Evolutionary conservation across 2,888 invertebrate genomes (phyloP).

Genomic region (Hypolimnas misippus): DNA sequence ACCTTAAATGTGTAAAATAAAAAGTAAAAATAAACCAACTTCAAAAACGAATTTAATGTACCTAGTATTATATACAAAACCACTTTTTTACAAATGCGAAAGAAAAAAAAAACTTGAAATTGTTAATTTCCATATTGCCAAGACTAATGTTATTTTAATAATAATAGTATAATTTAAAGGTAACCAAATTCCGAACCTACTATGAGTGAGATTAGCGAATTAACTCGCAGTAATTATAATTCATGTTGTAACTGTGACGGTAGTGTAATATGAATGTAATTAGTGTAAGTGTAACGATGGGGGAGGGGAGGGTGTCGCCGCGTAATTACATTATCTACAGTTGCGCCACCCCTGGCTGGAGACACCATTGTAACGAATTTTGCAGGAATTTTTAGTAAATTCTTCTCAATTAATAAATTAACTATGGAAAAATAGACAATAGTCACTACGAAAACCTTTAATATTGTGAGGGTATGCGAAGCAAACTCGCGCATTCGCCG

Average conservation of each 20-base stretch:
- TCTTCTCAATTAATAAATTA: too few species aligned
- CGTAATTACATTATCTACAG: slow-evolving; percentile 23
- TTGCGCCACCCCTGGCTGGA: slow-evolving; percentile 7
- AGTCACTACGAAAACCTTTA: too few species aligned
- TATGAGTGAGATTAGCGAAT: slow-evolving; percentile 1
- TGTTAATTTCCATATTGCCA: too few species aligned
- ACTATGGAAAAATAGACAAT: too few species aligned
- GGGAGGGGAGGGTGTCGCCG: neutral
- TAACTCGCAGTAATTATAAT: slow-evolving; percentile 11
- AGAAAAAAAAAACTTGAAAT: neutral
- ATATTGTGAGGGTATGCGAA: too few species aligned
- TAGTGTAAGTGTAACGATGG: slow-evolving; percentile 23
- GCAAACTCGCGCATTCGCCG: too few species aligned
- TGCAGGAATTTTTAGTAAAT: neutral
- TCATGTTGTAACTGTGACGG: slow-evolving; percentile 9
- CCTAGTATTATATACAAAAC: too few species aligned
- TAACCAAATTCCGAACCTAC: neutral
- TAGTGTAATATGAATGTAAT: slow-evolving; percentile 17
- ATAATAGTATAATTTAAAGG: neutral
- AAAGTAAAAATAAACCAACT: too few species aligned
- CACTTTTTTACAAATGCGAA: too few species aligned
- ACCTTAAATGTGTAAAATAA: too few species aligned
- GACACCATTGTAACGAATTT: too few species aligned
- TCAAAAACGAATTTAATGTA: too few species aligned
- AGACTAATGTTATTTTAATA: neutral